Conservation (phyloP, 2,797 vertebrate genomes). For the Acanthopagrus latus region DNA sequence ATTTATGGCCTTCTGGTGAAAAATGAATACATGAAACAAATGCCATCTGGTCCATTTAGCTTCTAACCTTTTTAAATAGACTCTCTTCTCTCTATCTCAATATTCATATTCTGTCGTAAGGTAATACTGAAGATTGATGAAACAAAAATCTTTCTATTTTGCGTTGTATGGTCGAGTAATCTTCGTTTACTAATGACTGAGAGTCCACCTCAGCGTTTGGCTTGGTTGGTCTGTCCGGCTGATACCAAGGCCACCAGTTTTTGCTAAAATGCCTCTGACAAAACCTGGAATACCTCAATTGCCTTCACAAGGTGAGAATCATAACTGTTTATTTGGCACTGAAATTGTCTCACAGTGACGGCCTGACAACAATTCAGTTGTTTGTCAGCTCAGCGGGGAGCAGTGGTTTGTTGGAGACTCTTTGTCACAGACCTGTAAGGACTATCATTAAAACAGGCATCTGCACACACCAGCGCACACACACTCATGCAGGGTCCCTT, state of each 20-base stretch:
- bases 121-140: not conserved
- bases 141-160: slow-evolving; percentile 9
- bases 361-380: slow-evolving; percentile 19
- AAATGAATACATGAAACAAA: slow-evolving; percentile 14
- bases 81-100: not conserved
- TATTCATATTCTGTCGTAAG: not conserved
- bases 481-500: slow-evolving; percentile 6
- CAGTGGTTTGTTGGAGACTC: slow-evolving; percentile 36
- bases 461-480: not conserved
- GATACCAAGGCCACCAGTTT: slow-evolving; percentile 23
- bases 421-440: slow-evolving; percentile 53
- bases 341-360: slow-evolving; percentile 47
- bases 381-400: slow-evolving; percentile 41
- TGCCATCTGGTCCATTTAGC: not conserved
- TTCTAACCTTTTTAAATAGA: not conserved
- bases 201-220: slow-evolving; percentile 12
- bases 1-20: not conserved
- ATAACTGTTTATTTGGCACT: slow-evolving; percentile 45
- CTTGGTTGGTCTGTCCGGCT: not conserved
- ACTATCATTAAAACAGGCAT: slow-evolving; percentile 31
- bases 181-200: slow-evolving; percentile 5
- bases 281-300: slow-evolving; percentile 26
- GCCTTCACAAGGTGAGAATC: slow-evolving; percentile 33
- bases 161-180: slow-evolving; percentile 14
- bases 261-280: not conserved